These are phyloP conservation scores for Sebastes cheni DNA, from an alignment of 2,797 vertebrate genomes.

Conservation along the genomic window DNA sequence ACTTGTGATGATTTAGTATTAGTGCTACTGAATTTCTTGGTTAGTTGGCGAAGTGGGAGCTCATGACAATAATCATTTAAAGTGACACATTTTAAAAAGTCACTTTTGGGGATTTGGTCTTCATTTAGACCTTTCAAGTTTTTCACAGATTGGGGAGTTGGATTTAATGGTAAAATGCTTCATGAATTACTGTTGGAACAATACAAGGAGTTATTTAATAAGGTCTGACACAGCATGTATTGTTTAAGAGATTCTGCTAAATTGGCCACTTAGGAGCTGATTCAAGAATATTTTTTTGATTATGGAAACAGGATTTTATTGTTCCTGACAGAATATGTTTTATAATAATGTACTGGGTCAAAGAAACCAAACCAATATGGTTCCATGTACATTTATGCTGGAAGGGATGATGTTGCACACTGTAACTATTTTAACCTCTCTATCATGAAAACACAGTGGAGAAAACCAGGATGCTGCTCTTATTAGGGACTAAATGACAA, in stretches of 20 bases:
- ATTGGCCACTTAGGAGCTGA: neutral
- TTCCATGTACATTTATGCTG: neutral
- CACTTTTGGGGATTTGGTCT: neutral
- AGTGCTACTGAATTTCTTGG: neutral
- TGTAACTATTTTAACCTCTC: neutral
- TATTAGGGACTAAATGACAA: slow-evolving; percentile 57
- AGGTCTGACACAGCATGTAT: neutral
- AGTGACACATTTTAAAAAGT: neutral
- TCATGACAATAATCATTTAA: neutral
- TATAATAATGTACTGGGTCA: neutral
- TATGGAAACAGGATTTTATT: neutral
- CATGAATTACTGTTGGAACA: neutral
- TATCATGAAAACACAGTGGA: slow-evolving; percentile 12
- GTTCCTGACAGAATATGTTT: neutral
- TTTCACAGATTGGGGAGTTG: neutral
- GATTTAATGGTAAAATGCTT: neutral
- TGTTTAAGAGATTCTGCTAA: slow-evolving; percentile 11
- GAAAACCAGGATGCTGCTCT: slow-evolving; percentile 44
- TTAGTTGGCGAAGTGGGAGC: neutral
- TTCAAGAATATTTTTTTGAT: neutral
- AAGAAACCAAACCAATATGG: neutral
- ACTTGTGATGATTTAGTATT: neutral
- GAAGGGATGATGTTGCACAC: neutral
- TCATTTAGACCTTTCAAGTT: slow-evolving; percentile 2
- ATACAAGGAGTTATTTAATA: neutral